Evolutionary conservation across 2,888 invertebrate genomes (phyloP), one percentile per base, ranked within the genome.

Genomic region (Melieria crassipennis): DNA sequence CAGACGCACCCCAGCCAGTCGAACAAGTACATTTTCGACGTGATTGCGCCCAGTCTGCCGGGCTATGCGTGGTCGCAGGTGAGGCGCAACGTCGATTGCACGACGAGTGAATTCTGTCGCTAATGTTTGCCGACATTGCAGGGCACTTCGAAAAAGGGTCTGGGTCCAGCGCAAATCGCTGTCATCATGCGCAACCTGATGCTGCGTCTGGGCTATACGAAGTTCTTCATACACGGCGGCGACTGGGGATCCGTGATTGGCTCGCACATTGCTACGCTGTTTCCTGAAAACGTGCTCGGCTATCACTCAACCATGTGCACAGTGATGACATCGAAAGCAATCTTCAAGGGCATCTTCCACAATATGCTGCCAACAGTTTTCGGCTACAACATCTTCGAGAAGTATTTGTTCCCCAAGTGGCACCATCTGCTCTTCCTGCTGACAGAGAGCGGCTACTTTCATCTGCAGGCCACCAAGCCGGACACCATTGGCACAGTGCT

Each of bases 401-500:
- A 88, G 3, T 88, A 83, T 80, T 84, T 89, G 73, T 89, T 88
- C 69, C 90, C 90, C 0, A 68, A 87, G 1, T 78, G 79, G 1
- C 72, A 80, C 0, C 82, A 79, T 11, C 70, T 84, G 0, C 48
- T 65, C 6, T 78, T 73, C 65, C 10, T 86, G 0, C 7, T 89
- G 1, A 79, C 85, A 76, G 90, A 91, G 82, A 79, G 78, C n/a
- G 91, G 91, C 1, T 91, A 92, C 77, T 83, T 93, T 79, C 95
- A 96, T 82, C 76, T 96, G 5, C 96, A 97, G 82, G 90, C 94
- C 0, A 95, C 96, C 0, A 96, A 95, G 84, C 96, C 97, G 11
- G 96, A 97, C 80, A 95, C 96, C 0, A 87, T 94, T 76, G 96
- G 95, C 16, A 77, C 76, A 1, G 83, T 78, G 0, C 73, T 87